phyloP scores from a whole-genome alignment of 2,113 vertebrate species.

The Notechis scutatus region DNA sequence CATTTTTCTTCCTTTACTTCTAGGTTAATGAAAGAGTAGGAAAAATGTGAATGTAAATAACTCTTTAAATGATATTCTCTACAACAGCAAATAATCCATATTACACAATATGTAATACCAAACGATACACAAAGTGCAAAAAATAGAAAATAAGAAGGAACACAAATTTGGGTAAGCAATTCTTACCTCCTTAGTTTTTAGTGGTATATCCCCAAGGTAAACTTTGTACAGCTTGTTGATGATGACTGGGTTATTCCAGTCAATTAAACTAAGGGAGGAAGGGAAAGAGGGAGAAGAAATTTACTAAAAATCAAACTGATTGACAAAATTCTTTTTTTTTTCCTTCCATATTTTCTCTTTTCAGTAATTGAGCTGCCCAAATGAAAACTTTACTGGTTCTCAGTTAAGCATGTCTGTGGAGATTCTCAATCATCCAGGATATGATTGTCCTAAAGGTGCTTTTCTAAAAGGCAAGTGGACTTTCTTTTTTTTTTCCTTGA shows the following conservation, averaged over 20 bases:
- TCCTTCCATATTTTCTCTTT: background rate
- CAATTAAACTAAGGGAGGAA: slow-evolving; percentile 81
- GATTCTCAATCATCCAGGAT: background rate
- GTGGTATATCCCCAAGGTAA: slow-evolving; percentile 95
- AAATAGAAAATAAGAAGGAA: background rate
- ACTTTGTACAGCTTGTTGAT: slow-evolving; percentile 97
- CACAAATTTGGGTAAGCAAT: background rate
- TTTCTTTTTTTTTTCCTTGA: background rate
- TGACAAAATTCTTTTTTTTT: background rate
- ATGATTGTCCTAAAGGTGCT: background rate
- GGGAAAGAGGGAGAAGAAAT: slow-evolving; percentile 35
- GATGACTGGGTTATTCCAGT: slow-evolving; percentile 96
- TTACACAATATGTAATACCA: background rate
- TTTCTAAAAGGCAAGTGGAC: background rate
- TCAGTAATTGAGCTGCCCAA: background rate
- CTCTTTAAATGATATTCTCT: background rate
- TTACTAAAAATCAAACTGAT: slow-evolving; percentile 14
- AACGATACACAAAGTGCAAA: background rate
- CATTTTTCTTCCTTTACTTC: background rate
- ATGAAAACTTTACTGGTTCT: background rate
- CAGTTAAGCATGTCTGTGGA: background rate
- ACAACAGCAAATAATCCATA: background rate
- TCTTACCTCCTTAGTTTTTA: slow-evolving; percentile 94
- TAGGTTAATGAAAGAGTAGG: background rate
- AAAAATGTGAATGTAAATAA: background rate